Evolutionary conservation across 2,113 vertebrate genomes (phyloP), one percentile per base, ranked within the genome.

Genomic region (Riparia riparia): DNA sequence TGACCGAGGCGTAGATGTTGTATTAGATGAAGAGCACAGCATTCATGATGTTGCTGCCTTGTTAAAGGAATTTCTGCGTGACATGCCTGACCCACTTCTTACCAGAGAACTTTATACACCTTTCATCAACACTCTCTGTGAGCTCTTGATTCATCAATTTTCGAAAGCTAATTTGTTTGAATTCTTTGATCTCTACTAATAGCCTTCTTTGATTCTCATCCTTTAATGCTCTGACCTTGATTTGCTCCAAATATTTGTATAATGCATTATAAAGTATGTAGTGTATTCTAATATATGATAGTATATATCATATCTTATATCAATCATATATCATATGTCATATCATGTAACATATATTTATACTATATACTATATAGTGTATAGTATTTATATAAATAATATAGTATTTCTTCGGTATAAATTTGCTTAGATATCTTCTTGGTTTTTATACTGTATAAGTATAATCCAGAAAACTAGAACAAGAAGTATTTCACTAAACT

Each of bases 31-130:
- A 93, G 99, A 99, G 94, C 98, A 99, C 97, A 99, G 99, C 81
- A 98, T 99, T 93, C 99, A 99, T 58, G 99, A 99, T 71, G 98
- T 99, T 68, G 99, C 99, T 37, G 99, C 99, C 32, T 97, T 99
- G 95, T 94, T 99, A 64, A 99, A 99, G 94, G 99, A 99, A 96
- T 99, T 99, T 95, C 98, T 99, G 77, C 97, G 99, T 96, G 99
- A 99, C 97, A 98, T 99, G 98, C 99, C 99, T 14, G 99, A 99
- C 91, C 99, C 99, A 0, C 98, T 99, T 85, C 99, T 99, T 69
- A 99, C 99, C 73, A 98, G 98, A 97, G 99, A 99, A 93, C 99
- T 99, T 64, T 99, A 99, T 89, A 99, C 98, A 1, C 98, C 99
- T 86, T 99, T 99, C 97, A 99, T 99, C 98, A 99, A 99, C 95